A percentile compares a stretch with the other conserved stretches of the same genome.
phyloP scores from a whole-genome alignment of 2,113 vertebrate genomes.

The Anhinga rufa region DNA sequence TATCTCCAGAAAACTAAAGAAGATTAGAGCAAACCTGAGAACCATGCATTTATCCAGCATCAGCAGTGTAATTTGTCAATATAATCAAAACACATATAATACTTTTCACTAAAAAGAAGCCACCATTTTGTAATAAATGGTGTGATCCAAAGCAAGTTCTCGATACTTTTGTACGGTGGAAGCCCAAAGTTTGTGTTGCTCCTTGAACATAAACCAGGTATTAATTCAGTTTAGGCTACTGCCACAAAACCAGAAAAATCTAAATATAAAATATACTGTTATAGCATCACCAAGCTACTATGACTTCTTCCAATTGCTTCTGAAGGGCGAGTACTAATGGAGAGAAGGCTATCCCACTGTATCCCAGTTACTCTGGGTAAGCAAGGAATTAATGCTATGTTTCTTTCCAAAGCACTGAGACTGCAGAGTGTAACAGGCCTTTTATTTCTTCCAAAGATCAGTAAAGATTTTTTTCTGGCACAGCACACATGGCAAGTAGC shows the following conservation, averaged over 20 bases:
- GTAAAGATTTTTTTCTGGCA: neutral
- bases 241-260: neutral
- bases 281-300: neutral
- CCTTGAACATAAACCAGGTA: neutral
- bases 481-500: neutral
- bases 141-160: neutral
- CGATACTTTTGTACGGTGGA: neutral
- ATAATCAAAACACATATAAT: neutral
- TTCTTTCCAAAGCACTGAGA: neutral
- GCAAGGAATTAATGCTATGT: neutral
- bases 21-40: neutral
- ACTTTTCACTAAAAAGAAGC: neutral
- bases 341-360: neutral
- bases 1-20: neutral
- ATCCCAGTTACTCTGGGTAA: neutral
- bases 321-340: neutral
- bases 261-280: neutral
- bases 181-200: neutral
- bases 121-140: neutral
- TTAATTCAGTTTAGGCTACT: neutral
- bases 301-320: neutral
- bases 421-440: neutral
- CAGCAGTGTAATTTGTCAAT: neutral
- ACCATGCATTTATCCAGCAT: neutral
- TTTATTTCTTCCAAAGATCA: neutral